Percentiles rank a stretch among this genome's conserved stretches.
Evolutionary conservation across 2,113 vertebrate genomes (phyloP).

Genomic region (Cairina moschata): DNA sequence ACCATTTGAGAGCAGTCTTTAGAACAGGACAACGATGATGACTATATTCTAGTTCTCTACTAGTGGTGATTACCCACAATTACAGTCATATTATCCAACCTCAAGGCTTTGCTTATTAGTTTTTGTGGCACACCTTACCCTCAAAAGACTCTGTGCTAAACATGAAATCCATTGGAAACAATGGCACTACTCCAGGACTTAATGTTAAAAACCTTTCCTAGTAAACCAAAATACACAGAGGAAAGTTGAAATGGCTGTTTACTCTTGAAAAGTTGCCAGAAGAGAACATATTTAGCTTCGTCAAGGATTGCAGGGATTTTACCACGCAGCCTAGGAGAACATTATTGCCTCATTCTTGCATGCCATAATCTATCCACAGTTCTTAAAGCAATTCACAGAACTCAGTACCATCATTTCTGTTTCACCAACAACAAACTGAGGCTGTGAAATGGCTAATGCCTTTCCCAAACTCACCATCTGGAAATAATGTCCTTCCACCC

Average conservation of each 20-base stretch:
- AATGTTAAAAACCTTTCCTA: not conserved
- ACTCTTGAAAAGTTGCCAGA: not conserved
- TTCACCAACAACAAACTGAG: not conserved
- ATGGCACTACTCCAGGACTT: not conserved
- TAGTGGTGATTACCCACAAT: not conserved
- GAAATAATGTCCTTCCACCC: not conserved
- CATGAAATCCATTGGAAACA: not conserved
- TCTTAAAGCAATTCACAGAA: not conserved
- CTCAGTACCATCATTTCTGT: not conserved
- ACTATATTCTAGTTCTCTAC: not conserved
- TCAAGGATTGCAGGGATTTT: not conserved
- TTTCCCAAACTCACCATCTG: not conserved
- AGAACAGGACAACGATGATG: not conserved
- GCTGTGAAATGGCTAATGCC: not conserved
- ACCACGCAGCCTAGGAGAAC: not conserved
- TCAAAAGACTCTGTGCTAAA: not conserved
- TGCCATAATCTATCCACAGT: not conserved
- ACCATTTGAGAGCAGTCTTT: not conserved
- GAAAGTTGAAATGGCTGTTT: constrained; percentile 14
- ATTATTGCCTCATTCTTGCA: not conserved
- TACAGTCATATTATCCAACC: not conserved
- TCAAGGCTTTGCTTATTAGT: not conserved
- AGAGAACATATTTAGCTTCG: not conserved
- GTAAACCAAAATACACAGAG: not conserved
- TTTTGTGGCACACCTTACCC: not conserved